Conservation (phyloP, 2,113 vertebrate species). For the Eleginops maclovinus region DNA sequence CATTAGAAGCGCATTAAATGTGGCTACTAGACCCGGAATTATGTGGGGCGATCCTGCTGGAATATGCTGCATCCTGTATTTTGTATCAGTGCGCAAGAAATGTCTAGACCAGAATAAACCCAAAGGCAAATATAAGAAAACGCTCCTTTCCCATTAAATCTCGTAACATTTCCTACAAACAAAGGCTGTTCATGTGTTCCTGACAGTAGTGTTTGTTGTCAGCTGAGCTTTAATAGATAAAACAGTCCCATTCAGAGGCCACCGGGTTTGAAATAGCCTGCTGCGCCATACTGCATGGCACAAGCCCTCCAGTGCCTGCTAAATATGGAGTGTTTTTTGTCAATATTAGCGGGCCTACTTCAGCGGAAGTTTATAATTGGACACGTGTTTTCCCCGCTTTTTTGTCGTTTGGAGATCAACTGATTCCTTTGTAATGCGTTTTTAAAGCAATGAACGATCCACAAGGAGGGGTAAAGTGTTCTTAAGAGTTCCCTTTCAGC, state of each 20-base stretch:
- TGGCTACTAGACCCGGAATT: conserved; percentile 46
- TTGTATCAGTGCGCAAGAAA: conserved; percentile 37
- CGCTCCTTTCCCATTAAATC: conserved; percentile 13
- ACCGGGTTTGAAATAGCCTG: conserved; percentile 45
- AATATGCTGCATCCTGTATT: conserved; percentile 25
- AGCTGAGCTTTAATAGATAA: conserved; percentile 60
- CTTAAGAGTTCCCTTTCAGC: conserved; percentile 78
- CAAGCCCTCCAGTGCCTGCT: conserved; percentile 45
- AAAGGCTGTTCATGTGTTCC: conserved; percentile 70
- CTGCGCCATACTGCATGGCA: conserved; percentile 47
- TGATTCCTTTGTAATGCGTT: conserved; percentile 74
- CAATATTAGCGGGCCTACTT: conserved; percentile 81
- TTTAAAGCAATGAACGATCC: conserved; percentile 72
- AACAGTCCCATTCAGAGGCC: conserved; percentile 66
- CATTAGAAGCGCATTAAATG: conserved; percentile 61
- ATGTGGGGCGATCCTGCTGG: conserved; percentile 39
- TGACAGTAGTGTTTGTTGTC: conserved; percentile 74
- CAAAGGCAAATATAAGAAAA: background rate
- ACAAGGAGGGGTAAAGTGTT: conserved; percentile 71
- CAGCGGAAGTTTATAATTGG: conserved; percentile 78
- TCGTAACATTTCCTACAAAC: conserved; percentile 8
- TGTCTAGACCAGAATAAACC: conserved; percentile 21
- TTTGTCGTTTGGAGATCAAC: conserved; percentile 72
- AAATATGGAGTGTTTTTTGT: conserved; percentile 61
- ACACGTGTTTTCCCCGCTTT: conserved; percentile 76